Percentiles rank a stretch among this genome's conserved stretches.
phyloP scores from a whole-genome alignment of 2,113 vertebrate species.

The Poeciliopsis occidentalis region DNA sequence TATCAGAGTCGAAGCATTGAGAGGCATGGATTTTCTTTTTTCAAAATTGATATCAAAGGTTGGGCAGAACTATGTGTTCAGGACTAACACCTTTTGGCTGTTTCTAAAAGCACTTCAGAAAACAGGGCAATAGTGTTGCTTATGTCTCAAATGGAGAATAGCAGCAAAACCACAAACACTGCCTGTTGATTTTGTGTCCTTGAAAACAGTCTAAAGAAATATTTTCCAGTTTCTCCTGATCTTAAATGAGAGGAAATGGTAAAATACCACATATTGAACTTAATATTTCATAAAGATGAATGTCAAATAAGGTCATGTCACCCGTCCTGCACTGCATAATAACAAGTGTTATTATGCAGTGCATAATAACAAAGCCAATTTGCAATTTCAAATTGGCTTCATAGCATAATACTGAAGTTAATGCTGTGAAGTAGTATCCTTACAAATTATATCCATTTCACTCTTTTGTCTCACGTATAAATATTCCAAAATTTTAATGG shows the following conservation, averaged over 20 bases:
- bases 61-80: not conserved
- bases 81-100: not conserved
- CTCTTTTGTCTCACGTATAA: not conserved
- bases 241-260: conserved; percentile 8
- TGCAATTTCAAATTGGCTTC: no score
- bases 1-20: not conserved
- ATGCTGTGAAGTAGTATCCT: no score
- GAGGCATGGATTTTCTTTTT: not conserved
- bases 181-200: not conserved
- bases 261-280: conserved; percentile 22
- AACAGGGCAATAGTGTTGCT: not conserved
- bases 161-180: not conserved
- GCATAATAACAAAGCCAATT: no score
- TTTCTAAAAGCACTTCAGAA: not conserved
- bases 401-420: not conserved
- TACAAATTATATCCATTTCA: not conserved
- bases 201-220: not conserved
- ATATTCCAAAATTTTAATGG: not conserved
- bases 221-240: conserved; percentile 7
- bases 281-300: conserved; percentile 22
- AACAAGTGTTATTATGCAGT: no score
- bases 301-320: conserved; percentile 16
- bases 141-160: not conserved
- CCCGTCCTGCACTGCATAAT: conserved; percentile 50
- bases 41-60: not conserved